Percentiles rank a stretch among this genome's conserved stretches.
These are phyloP conservation scores for Megalopta genalis DNA, from an alignment of 1,140 invertebrate genomes.

Conservation along the genomic window DNA sequence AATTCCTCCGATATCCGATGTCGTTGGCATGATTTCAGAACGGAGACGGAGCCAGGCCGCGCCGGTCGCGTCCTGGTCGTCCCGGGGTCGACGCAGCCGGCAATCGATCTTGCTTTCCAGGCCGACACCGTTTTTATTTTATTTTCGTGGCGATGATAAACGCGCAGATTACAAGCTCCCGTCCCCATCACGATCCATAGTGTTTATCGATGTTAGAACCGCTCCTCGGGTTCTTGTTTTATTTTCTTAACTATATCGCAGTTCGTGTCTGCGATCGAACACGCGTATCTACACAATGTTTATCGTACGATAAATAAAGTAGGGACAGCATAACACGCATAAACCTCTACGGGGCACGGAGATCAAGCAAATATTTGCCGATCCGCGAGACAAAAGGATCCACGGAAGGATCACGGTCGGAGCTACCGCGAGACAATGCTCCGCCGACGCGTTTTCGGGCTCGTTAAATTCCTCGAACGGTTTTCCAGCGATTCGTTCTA, in stretches of 20 bases:
- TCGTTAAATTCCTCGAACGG: constrained; percentile 14
- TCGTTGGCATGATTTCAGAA: constrained; percentile 48
- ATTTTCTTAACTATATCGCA: background rate
- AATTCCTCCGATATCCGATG: constrained; percentile 47
- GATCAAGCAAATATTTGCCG: constrained; percentile 6
- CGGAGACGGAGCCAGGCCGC: background rate
- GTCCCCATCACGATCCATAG: background rate
- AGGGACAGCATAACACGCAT: no score
- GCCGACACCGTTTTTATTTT: constrained; percentile 39
- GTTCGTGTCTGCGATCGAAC: background rate
- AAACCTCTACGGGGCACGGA: background rate
- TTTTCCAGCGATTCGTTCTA: constrained; percentile 28
- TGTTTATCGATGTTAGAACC: constrained; percentile 9
- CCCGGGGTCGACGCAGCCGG: background rate
- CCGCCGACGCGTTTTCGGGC: background rate
- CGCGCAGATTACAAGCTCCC: constrained; percentile 10
- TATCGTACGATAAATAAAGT: no score
- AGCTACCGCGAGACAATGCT: constrained; percentile 15
- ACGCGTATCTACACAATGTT: constrained; percentile 7
- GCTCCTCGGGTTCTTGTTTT: background rate
- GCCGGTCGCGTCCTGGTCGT: constrained; percentile 8
- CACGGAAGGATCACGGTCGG: background rate
- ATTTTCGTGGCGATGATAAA: constrained; percentile 48
- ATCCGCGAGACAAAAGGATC: background rate
- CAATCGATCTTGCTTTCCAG: constrained; percentile 45